These are phyloP conservation scores for Palythoa grandis DNA, from an alignment of 92 coral and sea anemone genomes.

Conservation along the genomic window DNA sequence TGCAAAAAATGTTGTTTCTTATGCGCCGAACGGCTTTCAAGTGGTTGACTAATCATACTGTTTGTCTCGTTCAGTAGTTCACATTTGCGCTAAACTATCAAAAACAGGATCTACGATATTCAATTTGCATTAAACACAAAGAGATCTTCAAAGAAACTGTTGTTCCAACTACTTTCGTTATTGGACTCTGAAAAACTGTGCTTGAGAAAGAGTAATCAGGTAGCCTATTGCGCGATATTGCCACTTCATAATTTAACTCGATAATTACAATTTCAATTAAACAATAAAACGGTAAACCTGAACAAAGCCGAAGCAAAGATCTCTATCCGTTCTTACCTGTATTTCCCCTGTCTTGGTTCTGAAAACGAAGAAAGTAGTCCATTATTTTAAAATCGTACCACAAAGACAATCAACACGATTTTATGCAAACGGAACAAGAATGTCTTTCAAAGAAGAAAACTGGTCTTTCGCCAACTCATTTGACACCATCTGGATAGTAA, in stretches of 20 bases:
- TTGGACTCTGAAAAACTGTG: neutral
- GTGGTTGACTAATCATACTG: neutral
- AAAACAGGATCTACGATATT: neutral
- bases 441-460: neutral
- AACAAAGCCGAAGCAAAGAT: neutral
- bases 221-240: neutral
- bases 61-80: neutral
- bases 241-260: neutral
- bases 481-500: neutral
- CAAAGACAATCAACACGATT: neutral
- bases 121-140: neutral
- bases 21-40: too few relatives aligned
- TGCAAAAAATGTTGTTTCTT: too few relatives aligned
- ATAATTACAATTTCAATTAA: neutral
- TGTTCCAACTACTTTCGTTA: neutral
- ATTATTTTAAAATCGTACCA: slow-evolving; percentile 2
- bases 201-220: neutral
- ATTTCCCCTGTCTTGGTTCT: slow-evolving; percentile 63
- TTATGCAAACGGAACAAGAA: slow-evolving; percentile 2
- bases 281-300: neutral
- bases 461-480: neutral
- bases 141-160: neutral
- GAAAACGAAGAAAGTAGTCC: slow-evolving; percentile 31
- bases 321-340: slow-evolving; percentile 29
- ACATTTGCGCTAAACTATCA: neutral